Conservation (phyloP, 2,113 vertebrate genomes). For the Craseonycteris thonglongyai region DNA sequence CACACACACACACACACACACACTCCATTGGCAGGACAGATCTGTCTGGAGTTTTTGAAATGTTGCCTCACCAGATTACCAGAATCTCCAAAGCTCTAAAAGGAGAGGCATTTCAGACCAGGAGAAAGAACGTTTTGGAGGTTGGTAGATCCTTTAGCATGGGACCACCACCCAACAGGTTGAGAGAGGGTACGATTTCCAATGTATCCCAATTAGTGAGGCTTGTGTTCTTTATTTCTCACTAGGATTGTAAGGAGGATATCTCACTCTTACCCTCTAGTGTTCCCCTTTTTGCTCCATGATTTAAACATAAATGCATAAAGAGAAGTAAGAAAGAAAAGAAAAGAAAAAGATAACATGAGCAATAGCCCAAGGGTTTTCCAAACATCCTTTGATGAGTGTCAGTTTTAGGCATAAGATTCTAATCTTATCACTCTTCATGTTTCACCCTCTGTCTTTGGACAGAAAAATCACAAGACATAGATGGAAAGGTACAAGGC, state of each 20-base stretch:
- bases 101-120: background rate
- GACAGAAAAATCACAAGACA: background rate
- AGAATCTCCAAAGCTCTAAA: background rate
- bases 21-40: background rate
- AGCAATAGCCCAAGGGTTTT: background rate
- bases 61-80: background rate
- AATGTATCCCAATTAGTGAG: background rate
- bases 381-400: background rate
- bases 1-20: background rate
- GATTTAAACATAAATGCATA: background rate
- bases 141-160: background rate
- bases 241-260: background rate
- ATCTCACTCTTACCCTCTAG: background rate
- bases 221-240: background rate
- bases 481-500: background rate
- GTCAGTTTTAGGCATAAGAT: background rate
- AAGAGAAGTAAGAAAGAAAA: background rate
- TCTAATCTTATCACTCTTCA: background rate
- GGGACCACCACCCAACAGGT: background rate
- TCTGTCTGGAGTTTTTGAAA: conserved; percentile 22
- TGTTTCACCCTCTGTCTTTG: background rate
- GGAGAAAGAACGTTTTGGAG: background rate
- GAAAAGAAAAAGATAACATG: background rate
- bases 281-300: background rate
- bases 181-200: background rate